Percentiles rank a stretch among this genome's conserved stretches.
Evolutionary conservation across 2,797 vertebrate species (phyloP).

Genomic region (Manis javanica): DNA sequence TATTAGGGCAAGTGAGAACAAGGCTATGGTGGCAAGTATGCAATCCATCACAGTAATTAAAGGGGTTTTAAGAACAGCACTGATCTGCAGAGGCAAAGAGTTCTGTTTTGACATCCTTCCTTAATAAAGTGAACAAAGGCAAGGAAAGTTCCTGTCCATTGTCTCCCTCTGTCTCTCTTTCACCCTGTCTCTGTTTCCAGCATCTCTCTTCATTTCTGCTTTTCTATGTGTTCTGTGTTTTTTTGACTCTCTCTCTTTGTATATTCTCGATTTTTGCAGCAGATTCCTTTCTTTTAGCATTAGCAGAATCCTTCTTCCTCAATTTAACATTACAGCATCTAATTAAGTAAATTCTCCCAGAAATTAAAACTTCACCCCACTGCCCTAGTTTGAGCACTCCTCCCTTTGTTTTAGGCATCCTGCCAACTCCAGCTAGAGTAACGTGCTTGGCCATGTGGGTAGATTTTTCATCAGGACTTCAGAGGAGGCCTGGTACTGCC

Average conservation of each 20-base stretch:
- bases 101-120: conserved; percentile 43
- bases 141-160: background rate
- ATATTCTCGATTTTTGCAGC: background rate
- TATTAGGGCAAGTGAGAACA: conserved; percentile 79
- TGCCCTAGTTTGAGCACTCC: background rate
- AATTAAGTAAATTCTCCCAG: conserved; percentile 13
- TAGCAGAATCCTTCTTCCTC: conserved; percentile 4
- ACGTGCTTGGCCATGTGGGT: background rate
- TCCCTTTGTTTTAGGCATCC: background rate
- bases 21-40: conserved; percentile 71
- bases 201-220: background rate
- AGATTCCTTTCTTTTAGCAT: background rate
- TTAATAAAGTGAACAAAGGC: background rate
- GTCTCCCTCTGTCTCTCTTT: background rate
- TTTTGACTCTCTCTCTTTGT: background rate
- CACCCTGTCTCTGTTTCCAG: background rate
- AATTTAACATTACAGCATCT: background rate
- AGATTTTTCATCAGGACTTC: background rate
- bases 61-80: conserved; percentile 72
- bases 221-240: background rate
- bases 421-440: background rate
- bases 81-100: conserved; percentile 67
- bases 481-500: background rate
- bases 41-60: conserved; percentile 81
- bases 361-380: conserved; percentile 6